Conservation (phyloP, 1,140 invertebrate species). For the Drosophila bipectinata region DNA sequence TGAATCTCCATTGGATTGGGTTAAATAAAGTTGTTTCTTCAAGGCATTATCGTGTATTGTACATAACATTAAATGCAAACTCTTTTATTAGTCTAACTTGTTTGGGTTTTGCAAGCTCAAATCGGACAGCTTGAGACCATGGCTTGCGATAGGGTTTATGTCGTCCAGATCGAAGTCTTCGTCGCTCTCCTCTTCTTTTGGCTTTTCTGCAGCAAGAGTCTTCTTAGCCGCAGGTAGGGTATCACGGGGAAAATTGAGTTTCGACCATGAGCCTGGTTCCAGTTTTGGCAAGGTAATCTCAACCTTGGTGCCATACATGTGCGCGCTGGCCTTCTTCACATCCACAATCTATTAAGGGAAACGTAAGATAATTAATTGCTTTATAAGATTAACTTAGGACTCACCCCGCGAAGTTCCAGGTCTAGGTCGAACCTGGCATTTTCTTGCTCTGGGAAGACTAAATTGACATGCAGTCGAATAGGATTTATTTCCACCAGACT, state of each 20-base stretch:
- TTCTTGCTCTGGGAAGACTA: constrained; percentile 92
- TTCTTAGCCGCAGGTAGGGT: constrained; percentile 47
- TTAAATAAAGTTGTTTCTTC: constrained; percentile 21
- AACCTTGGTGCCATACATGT: constrained; percentile 96
- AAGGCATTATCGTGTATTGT: constrained; percentile 57
- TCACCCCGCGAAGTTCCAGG: constrained; percentile 93
- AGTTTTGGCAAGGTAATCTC: constrained; percentile 97
- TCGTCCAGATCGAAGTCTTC: constrained; percentile 84
- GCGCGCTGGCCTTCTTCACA: constrained; percentile 88
- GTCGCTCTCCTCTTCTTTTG: constrained; percentile 57
- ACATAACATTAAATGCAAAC: constrained; percentile 59
- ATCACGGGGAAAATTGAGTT: constrained; percentile 88
- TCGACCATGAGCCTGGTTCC: constrained; percentile 92
- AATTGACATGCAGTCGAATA: constrained; percentile 89
- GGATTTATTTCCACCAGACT: constrained; percentile 93
- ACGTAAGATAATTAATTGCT: constrained; percentile 11
- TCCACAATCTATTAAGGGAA: constrained; percentile 87
- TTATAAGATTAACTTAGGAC: constrained; percentile 74
- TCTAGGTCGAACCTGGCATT: constrained; percentile 91
- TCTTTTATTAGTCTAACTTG: constrained; percentile 54
- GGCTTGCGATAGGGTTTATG: constrained; percentile 73
- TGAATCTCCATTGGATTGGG: constrained; percentile 28
- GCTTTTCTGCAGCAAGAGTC: constrained; percentile 12
- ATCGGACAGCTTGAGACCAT: constrained; percentile 61
- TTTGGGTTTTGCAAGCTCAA: constrained; percentile 58